These are phyloP conservation scores for Caenorhabditis latens DNA, from an alignment of 1,140 invertebrate species.

Conservation along the genomic window DNA sequence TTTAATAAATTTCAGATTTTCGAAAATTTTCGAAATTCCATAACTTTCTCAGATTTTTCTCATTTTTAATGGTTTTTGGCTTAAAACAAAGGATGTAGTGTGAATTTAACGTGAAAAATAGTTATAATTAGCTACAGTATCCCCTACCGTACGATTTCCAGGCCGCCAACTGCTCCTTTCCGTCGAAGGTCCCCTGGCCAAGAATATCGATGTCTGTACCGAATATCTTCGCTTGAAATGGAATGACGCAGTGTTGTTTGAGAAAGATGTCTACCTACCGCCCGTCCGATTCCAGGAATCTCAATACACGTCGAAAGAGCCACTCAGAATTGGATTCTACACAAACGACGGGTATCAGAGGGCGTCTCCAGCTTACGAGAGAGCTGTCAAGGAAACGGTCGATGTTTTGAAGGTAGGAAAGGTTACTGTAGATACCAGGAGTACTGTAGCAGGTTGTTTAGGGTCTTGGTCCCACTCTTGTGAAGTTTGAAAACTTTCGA, in stretches of 20 bases:
- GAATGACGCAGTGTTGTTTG: slow-evolving; percentile 20
- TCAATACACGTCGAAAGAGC: slow-evolving; percentile 58
- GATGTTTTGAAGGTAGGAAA: slow-evolving; percentile 63
- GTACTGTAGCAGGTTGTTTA: no score
- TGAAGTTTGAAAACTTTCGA: no score
- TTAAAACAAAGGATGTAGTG: no score
- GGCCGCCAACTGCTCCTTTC: slow-evolving; percentile 48
- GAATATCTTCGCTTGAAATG: slow-evolving; percentile 47
- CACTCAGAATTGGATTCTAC: slow-evolving; percentile 74
- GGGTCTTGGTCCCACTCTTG: no score
- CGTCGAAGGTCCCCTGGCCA: slow-evolving; percentile 53
- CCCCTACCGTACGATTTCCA: background rate
- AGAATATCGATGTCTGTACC: slow-evolving; percentile 50
- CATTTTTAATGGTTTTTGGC: no score
- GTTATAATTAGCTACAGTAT: background rate
- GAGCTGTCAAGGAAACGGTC: slow-evolving; percentile 74
- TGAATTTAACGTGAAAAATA: no score
- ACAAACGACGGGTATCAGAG: slow-evolving; percentile 71
- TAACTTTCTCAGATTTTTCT: background rate
- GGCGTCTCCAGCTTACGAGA: slow-evolving; percentile 70
- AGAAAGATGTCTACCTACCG: slow-evolving; percentile 56
- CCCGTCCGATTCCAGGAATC: slow-evolving; percentile 63
- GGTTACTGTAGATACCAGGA: background rate
- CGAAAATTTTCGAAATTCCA: background rate
- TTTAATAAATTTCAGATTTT: background rate